phyloP scores from a whole-genome alignment of 2,113 vertebrate genomes.

The Saccopteryx bilineata region DNA sequence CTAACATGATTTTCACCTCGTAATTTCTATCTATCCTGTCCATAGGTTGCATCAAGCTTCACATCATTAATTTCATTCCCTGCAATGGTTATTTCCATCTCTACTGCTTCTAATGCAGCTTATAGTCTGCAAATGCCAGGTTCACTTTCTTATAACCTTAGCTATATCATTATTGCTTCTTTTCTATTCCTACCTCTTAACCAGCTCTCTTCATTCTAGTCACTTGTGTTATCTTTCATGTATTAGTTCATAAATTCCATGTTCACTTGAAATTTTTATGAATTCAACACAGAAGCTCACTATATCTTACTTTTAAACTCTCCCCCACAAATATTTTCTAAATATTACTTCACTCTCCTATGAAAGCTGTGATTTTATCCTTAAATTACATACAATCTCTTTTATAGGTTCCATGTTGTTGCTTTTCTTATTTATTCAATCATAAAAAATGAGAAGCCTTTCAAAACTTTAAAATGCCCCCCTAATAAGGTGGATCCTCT shows the following conservation, averaged over 20 bases:
- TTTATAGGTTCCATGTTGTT: neutral
- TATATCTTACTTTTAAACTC: neutral
- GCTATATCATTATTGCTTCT: neutral
- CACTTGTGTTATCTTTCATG: neutral
- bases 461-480: neutral
- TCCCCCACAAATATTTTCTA: conserved; percentile 52
- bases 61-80: neutral
- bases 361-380: neutral
- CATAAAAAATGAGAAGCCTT: conserved; percentile 31
- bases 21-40: conserved; percentile 30
- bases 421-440: conserved; percentile 56
- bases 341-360: conserved; percentile 11
- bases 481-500: neutral
- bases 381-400: neutral
- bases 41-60: neutral
- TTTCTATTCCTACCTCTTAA: neutral
- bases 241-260: conserved; percentile 33
- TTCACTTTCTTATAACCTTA: conserved; percentile 19
- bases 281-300: conserved; percentile 30
- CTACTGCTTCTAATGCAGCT: neutral
- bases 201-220: neutral
- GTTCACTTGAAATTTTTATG: conserved; percentile 20
- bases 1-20: neutral
- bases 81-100: neutral
- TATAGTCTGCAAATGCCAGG: conserved; percentile 27